phyloP scores from a whole-genome alignment of 2,113 vertebrate species.

The Todiramphus saurophagus region DNA sequence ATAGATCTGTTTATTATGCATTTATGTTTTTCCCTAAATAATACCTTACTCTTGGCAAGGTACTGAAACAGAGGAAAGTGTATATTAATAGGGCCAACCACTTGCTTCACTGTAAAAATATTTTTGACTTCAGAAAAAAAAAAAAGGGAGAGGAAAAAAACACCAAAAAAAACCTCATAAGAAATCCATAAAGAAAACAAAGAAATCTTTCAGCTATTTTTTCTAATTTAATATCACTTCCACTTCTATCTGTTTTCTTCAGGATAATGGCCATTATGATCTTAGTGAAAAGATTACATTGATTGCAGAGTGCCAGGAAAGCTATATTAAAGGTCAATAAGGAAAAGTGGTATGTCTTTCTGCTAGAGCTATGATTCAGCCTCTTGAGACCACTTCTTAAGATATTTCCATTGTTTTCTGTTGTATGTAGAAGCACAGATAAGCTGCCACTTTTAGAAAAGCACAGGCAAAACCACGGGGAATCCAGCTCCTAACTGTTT shows the following conservation, averaged over 20 bases:
- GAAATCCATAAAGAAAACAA: constrained; percentile 62
- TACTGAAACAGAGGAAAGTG: constrained; percentile 41
- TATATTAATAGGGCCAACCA: constrained; percentile 61
- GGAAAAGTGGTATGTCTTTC: constrained; percentile 41
- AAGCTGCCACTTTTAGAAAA: neutral
- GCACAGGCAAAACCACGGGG: neutral
- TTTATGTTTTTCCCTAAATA: constrained; percentile 69
- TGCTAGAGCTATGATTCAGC: constrained; percentile 41
- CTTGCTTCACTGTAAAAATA: constrained; percentile 46
- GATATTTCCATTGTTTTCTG: constrained; percentile 30
- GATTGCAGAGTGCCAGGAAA: constrained; percentile 43
- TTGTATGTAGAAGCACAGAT: neutral
- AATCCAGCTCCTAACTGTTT: neutral
- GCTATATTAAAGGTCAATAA: constrained; percentile 64
- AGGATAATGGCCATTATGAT: constrained; percentile 47
- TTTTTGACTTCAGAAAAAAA: constrained; percentile 25
- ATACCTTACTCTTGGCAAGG: constrained; percentile 62
- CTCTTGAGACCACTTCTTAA: constrained; percentile 24
- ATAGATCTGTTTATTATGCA: constrained; percentile 77
- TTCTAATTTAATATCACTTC: constrained; percentile 58
- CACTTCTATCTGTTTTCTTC: constrained; percentile 40
- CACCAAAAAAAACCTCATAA: neutral
- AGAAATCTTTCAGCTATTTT: constrained; percentile 55
- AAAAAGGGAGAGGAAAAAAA: neutral
- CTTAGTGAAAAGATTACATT: constrained; percentile 50